phyloP scores from a whole-genome alignment of 2,113 vertebrate species.

The Aegithalos caudatus region DNA sequence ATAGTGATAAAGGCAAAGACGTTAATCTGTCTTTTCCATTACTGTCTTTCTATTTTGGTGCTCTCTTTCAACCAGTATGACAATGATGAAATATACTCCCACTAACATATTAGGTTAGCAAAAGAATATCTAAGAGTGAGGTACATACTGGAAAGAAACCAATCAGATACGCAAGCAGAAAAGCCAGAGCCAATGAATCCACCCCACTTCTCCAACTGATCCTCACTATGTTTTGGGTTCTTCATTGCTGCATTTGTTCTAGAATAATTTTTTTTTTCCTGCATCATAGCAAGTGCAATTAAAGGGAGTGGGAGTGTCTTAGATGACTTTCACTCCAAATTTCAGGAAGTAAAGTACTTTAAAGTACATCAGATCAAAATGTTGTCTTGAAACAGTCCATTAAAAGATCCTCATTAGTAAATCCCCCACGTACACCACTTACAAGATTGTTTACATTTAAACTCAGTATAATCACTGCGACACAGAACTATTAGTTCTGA shows the following conservation, averaged over 20 bases:
- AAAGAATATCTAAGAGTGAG: neutral
- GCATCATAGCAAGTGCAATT: neutral
- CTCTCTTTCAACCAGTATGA: neutral
- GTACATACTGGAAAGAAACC: neutral
- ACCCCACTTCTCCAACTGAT: neutral
- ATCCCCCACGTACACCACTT: neutral
- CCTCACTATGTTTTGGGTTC: neutral
- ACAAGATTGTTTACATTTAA: neutral
- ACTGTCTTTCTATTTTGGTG: neutral
- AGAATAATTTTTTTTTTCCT: fast-evolving
- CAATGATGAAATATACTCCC: neutral
- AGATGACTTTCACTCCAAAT: neutral
- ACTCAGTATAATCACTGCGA: neutral
- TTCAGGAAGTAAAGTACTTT: neutral
- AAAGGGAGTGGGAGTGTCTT: neutral
- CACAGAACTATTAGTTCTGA: neutral
- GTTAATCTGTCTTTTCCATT: neutral
- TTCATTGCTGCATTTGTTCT: neutral
- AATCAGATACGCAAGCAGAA: neutral
- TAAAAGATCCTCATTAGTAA: neutral
- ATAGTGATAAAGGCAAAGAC: neutral
- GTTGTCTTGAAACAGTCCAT: neutral
- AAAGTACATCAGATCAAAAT: neutral
- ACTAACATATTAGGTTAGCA: neutral
- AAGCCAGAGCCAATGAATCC: neutral